A percentile compares a stretch with the other conserved stretches of the same genome.
Evolutionary conservation across 1,140 invertebrate species (phyloP).

Genomic region (Colletes latitarsis): DNA sequence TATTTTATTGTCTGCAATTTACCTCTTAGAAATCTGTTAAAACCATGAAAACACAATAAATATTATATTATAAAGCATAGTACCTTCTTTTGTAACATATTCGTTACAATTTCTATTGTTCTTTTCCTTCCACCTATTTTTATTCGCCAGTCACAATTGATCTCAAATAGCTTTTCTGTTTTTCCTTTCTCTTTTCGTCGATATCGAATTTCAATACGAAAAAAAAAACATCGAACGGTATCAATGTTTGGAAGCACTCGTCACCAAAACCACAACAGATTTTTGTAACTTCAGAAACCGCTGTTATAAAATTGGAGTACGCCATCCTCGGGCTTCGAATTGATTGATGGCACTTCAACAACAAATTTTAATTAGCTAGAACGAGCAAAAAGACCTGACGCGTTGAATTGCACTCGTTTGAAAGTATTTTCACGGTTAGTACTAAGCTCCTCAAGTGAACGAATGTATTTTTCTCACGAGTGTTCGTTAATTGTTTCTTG

Average conservation of each 20-base stretch:
- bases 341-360: not conserved
- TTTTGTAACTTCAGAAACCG: not conserved
- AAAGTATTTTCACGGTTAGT: not conserved
- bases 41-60: not conserved
- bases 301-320: not conserved
- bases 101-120: not conserved
- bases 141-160: not conserved
- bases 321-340: not conserved
- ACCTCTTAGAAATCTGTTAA: too few relatives aligned
- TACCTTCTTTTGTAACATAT: not conserved
- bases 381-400: not conserved
- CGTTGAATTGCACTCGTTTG: not conserved
- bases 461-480: too few relatives aligned
- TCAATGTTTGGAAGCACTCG: conserved; percentile 12
- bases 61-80: not conserved
- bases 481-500: too few relatives aligned
- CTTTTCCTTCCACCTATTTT: not conserved
- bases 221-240: not conserved
- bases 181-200: not conserved
- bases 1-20: too few relatives aligned
- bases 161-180: not conserved
- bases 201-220: not conserved
- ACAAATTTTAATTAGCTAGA: not conserved
- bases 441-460: too few relatives aligned
- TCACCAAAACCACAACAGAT: conserved; percentile 5